A percentile compares a stretch with the other conserved stretches of the same genome.
These are phyloP conservation scores for Trachelipus rathkii DNA, from an alignment of 1,140 invertebrate genomes.

Conservation along the genomic window DNA sequence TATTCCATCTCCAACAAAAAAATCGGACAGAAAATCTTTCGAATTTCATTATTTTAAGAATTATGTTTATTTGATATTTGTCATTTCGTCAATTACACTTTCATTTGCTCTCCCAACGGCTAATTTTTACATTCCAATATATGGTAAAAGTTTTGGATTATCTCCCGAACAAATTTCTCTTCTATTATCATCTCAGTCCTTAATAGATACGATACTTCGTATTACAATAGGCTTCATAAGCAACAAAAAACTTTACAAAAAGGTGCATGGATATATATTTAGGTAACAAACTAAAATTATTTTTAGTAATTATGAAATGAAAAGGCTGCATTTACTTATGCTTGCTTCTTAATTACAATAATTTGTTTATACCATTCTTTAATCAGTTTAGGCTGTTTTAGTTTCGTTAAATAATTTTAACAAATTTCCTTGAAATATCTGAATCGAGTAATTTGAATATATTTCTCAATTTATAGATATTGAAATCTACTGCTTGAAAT, in stretches of 20 bases:
- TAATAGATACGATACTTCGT: neutral
- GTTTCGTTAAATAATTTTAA: too few relatives aligned
- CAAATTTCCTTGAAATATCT: too few relatives aligned
- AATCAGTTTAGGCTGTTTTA: too few relatives aligned
- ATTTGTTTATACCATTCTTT: too few relatives aligned
- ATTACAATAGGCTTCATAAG: conserved; percentile 7
- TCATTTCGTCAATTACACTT: neutral
- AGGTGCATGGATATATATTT: neutral
- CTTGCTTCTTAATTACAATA: too few relatives aligned
- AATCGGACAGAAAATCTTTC: neutral
- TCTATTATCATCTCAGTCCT: neutral
- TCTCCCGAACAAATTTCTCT: neutral
- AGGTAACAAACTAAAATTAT: neutral
- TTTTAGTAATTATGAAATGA: too few relatives aligned
- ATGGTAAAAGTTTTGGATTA: conserved; percentile 16
- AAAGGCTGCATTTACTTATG: too few relatives aligned
- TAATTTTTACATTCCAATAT: neutral
- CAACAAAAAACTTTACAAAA: conserved; percentile 4
- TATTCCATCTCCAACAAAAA: neutral
- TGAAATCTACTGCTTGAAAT: too few relatives aligned
- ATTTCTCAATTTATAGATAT: too few relatives aligned
- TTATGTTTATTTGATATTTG: neutral
- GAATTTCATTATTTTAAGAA: neutral
- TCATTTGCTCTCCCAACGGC: neutral
- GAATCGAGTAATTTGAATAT: too few relatives aligned